Conservation (phyloP, 2,888 invertebrate genomes). For the Cylloceria caligata region DNA sequence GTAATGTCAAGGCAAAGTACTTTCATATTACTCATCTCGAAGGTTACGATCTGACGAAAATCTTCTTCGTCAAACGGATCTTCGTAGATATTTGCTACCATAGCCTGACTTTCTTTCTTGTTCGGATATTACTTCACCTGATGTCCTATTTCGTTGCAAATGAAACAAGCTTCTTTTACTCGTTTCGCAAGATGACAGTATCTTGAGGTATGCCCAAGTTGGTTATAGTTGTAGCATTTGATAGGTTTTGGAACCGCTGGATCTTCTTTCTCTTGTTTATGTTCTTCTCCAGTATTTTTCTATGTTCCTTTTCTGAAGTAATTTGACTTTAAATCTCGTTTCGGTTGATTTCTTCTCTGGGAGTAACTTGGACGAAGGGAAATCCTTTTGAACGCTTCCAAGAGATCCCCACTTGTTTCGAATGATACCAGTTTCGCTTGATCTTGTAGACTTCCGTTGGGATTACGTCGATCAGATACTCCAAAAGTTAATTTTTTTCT, state of each 20-base stretch:
- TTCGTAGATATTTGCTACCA: conserved; percentile 2
- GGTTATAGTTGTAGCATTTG: conserved; percentile 47
- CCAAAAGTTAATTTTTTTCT: conserved; percentile 55
- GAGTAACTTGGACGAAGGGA: neutral
- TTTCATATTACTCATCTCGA: neutral
- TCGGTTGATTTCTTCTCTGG: neutral
- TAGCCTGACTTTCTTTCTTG: neutral
- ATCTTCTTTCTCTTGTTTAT: neutral
- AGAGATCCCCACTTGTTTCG: neutral
- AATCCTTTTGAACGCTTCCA: neutral
- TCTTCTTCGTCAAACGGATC: conserved; percentile 36
- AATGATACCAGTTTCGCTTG: conserved; percentile 61
- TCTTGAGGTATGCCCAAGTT: conserved; percentile 20
- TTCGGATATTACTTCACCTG: too few species aligned
- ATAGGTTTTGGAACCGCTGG: neutral
- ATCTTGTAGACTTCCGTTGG: conserved; percentile 49
- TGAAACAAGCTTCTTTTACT: conserved; percentile 49
- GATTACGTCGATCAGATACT: conserved; percentile 67
- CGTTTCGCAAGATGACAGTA: conserved; percentile 28
- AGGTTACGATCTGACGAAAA: neutral
- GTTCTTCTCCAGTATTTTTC: neutral
- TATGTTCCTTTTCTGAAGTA: neutral
- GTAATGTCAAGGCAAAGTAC: conserved; percentile 7
- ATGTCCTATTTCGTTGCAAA: conserved; percentile 42
- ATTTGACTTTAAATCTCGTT: neutral